phyloP scores from a whole-genome alignment of 2,888 invertebrate genomes.

The Pseudococcus longispinus region DNA sequence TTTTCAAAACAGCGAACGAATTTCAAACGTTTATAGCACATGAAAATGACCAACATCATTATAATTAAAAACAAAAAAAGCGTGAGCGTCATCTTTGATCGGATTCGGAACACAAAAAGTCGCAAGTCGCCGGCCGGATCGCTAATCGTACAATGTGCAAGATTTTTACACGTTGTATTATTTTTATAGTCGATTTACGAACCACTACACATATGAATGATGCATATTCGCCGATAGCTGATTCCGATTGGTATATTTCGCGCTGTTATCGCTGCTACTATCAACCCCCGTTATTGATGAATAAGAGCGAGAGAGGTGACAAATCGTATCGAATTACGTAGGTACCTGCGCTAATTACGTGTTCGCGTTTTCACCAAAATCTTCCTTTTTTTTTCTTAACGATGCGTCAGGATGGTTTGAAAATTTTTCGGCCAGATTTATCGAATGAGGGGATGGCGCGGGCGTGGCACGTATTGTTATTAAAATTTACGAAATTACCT shows the following conservation, averaged over 20 bases:
- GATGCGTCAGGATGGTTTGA: neutral
- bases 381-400: neutral
- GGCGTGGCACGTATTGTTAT: neutral
- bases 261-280: neutral
- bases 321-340: neutral
- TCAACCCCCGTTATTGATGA: neutral
- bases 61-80: neutral
- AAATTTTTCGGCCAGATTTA: neutral
- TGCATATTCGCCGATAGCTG: neutral
- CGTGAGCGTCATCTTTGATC: neutral
- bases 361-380: neutral
- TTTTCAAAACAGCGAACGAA: slow-evolving; percentile 51
- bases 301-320: neutral
- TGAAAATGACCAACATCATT: neutral
- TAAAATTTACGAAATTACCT: slow-evolving; percentile 60
- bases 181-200: neutral
- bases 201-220: neutral
- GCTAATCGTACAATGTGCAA: neutral
- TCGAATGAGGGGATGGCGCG: neutral
- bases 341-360: neutral
- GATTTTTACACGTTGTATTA: neutral
- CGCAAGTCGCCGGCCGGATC: neutral
- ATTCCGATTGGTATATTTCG: neutral
- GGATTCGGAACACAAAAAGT: neutral
- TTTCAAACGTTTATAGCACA: neutral